Evolutionary conservation across 2,113 vertebrate species (phyloP).

Genomic region (Nyctibius bracteatus): DNA sequence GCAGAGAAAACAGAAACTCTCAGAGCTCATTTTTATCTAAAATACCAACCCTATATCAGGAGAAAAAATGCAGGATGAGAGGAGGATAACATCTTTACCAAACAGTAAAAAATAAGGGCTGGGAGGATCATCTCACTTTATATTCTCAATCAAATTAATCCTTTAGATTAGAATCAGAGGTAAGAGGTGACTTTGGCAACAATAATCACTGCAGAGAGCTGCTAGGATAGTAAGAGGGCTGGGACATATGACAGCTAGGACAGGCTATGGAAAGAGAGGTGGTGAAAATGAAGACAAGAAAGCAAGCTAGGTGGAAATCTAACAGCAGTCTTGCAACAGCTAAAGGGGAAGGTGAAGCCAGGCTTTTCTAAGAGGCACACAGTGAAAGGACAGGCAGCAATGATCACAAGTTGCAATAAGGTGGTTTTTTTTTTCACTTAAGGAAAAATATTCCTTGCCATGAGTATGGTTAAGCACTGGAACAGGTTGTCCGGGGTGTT

Average conservation of each 20-base stretch:
- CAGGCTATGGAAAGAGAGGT: accelerated
- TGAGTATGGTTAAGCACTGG: not conserved
- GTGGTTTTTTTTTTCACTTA: not conserved
- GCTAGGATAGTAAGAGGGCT: not conserved
- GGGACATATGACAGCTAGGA: not conserved
- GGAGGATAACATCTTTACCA: not conserved
- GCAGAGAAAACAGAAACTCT: not conserved
- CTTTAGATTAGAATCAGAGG: not conserved
- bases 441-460: not conserved
- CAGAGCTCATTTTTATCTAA: not conserved
- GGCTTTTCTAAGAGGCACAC: not conserved
- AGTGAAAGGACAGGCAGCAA: not conserved
- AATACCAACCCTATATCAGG: not conserved
- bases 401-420: not conserved
- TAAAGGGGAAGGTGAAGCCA: accelerated
- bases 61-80: not conserved
- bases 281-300: not conserved
- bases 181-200: not conserved
- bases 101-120: not conserved
- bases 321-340: not conserved
- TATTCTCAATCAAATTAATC: not conserved
- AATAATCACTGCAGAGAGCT: not conserved
- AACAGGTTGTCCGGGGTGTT: not conserved
- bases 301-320: not conserved
- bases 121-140: not conserved